Base-by-base conservation (phyloP, 2,888 invertebrate genomes). In the Cylindroiulus punctatus region DNA sequence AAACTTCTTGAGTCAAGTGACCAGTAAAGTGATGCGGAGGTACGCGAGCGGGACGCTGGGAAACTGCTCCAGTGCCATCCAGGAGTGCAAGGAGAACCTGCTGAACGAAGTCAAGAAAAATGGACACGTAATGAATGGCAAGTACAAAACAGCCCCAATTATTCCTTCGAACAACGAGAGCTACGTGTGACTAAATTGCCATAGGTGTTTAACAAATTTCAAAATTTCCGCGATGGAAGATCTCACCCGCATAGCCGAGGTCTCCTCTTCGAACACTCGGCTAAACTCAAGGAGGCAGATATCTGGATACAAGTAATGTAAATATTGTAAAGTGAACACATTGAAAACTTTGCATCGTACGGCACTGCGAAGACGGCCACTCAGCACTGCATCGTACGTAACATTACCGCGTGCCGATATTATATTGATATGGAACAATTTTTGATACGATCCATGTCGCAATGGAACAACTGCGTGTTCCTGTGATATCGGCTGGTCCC, bases 91-190 rank as follows among this genome's bases (percentile, higher is more conserved):
- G 85, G 88, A 88, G 8, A 88, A 86, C 86, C 88, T 89, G 65
- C 86, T 88, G 14, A 89, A 88, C 85, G 88, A 89, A 84, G 86
- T 88, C 42, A 88, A 87, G 87, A 88, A 88, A 86, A 44, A 81
- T 1, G 57, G 85, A 32, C 85, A 84, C 52, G 30, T 86, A 42
- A 40, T 36, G 17, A 82, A 14, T 0, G 86, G 87, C 82, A 85
- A 90, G 84, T 93, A 93, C 88, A 92, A 93, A 89, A 93, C 94
- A 0, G 94, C 93, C 3, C 94, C 94, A 0, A 92, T 91, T n/a
- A 93, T 94, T 44, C 91, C 93, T 40, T 83, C 65, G 14, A 84
- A 86, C 14, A 42, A 87, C 30, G 87, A 87, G 65, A 87, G 83
- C 84, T 85, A 87, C 57, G 85, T 85, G 19, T 85, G 26, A 76